A percentile compares a stretch with the other conserved stretches of the same genome.
These are phyloP conservation scores for Rhagonycha fulva DNA, from an alignment of 2,888 invertebrate genomes.

Conservation along the genomic window DNA sequence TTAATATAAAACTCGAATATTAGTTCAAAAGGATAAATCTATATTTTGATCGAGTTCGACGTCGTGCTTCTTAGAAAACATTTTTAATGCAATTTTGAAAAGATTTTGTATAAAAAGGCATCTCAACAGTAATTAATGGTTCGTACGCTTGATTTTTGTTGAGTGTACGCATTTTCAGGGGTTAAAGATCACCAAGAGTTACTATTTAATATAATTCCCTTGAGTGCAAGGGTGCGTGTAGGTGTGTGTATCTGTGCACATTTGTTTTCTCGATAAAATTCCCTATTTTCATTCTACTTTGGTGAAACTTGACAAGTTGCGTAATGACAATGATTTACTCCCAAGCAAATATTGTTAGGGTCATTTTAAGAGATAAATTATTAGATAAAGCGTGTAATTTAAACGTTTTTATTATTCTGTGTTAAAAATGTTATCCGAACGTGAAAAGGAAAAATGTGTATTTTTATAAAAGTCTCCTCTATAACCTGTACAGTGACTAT, in stretches of 20 bases:
- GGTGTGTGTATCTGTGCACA: background rate
- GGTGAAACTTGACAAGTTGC: background rate
- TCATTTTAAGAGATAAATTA: too few relatives aligned
- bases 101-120: background rate
- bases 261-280: background rate
- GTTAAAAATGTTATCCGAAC: too few relatives aligned
- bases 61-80: background rate
- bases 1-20: too few relatives aligned
- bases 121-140: background rate
- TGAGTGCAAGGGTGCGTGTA: background rate
- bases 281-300: background rate
- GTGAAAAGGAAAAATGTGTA: too few relatives aligned
- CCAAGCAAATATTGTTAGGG: background rate
- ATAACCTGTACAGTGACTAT: too few relatives aligned
- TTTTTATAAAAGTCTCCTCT: too few relatives aligned
- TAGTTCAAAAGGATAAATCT: too few relatives aligned
- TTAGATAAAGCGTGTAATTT: too few relatives aligned
- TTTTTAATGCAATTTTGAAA: background rate
- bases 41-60: background rate
- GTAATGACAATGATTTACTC: background rate
- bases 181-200: background rate
- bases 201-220: background rate
- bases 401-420: too few relatives aligned
- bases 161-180: background rate
- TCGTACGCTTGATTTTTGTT: background rate